Evolutionary conservation across 2,888 invertebrate genomes (phyloP), one percentile per base, ranked within the genome.

Genomic region (Malthinus flaveolus): DNA sequence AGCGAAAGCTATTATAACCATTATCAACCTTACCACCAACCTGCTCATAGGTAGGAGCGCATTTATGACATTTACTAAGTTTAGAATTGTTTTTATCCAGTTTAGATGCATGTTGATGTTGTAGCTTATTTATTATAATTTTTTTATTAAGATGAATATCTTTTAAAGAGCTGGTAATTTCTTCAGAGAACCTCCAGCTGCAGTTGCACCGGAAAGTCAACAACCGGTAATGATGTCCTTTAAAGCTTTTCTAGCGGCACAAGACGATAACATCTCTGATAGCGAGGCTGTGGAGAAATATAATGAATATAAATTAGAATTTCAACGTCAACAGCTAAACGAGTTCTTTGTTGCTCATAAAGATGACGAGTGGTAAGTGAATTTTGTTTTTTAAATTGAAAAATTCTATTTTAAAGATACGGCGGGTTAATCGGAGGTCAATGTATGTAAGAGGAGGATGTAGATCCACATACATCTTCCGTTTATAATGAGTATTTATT

Each of bases 291-390:
- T 98, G 65, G 88, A 89, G 73, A 97, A 97, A 76, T 99, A 98
- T 81, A 96, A 95, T 79, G 97, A 98, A 75, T 99, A 99, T 82
- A 99, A 99, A 80, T 82, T 94, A 72, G 98, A 99, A 73, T 99
- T 97, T 79, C 91, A 93, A 72, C 85, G 95, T 51, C 95, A 96
- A 76, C 98, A 98, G 78, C 86, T 98, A 54, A 96, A 96, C 81
- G 97, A 98, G 78, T 99, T 99, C 83, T 99, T 99, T 82, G 91
- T 97, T 71, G 91, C 93, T 44, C 99, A 99, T 83, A 99, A 99
- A 81, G 98, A 99, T 74, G 98, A 99, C 80, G 99, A 99, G 89
- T 99, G 99, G 99, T 98, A 86, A 83, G 91, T 80, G 61, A 58
- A 39, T 12, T 5, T 44, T 44, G 31, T 35, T 11, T 34, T 23